A percentile compares a stretch with the other conserved stretches of the same genome.
These are phyloP conservation scores for Fabriciana adippe DNA, from an alignment of 2,888 invertebrate species.

Conservation along the genomic window DNA sequence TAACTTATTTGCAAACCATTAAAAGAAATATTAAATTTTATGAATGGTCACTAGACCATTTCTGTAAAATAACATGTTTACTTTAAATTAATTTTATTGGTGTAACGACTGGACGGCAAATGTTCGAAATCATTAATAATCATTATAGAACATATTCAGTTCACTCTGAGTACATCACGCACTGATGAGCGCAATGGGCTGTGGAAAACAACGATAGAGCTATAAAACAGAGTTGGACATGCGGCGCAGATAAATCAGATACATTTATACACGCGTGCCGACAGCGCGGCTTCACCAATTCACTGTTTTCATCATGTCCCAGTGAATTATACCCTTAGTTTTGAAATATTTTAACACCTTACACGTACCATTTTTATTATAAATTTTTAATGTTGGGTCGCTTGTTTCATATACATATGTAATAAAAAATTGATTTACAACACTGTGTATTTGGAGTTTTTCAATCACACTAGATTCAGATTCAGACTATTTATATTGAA, in stretches of 20 bases:
- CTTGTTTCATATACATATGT: not conserved
- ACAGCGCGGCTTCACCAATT: conserved; percentile 40
- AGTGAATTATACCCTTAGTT: conserved; percentile 38
- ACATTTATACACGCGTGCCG: conserved; percentile 40
- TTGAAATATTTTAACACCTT: conserved; percentile 26
- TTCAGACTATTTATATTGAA: too few relatives aligned
- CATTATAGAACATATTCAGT: conserved; percentile 34
- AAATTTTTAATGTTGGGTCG: not conserved
- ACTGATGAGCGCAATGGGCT: conserved; percentile 33
- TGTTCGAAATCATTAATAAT: conserved; percentile 36
- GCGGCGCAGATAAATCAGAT: conserved; percentile 42
- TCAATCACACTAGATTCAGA: too few relatives aligned
- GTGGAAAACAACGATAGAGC: conserved; percentile 38
- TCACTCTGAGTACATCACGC: conserved; percentile 27
- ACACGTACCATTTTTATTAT: conserved; percentile 13
- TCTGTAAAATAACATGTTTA: too few relatives aligned
- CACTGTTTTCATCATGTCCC: conserved; percentile 42
- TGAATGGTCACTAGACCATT: too few relatives aligned
- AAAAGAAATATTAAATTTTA: not conserved
- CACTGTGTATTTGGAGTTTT: too few relatives aligned
- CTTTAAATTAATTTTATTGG: not conserved
- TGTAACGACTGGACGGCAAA: not conserved
- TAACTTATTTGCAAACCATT: too few relatives aligned
- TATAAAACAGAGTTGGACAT: conserved; percentile 42
- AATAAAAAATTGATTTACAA: conserved; percentile 3